These are phyloP conservation scores for Agrotis clavis DNA, from an alignment of 2,888 invertebrate genomes.

Conservation along the genomic window DNA sequence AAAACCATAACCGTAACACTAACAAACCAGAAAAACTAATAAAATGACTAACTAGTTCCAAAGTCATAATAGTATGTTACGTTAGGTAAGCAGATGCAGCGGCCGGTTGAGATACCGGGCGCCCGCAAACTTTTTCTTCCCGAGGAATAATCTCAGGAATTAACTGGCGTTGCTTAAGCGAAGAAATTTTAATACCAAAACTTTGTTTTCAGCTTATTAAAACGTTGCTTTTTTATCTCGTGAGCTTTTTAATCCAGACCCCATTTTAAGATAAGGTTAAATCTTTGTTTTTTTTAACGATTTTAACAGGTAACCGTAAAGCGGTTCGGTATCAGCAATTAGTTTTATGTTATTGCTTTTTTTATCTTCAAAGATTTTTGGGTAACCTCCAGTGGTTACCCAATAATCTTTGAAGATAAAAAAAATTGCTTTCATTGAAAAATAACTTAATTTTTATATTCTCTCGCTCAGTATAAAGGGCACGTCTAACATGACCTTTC, in stretches of 20 bases:
- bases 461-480: neutral
- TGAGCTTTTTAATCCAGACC: slow-evolving; percentile 66
- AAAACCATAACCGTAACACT: slow-evolving; percentile 45
- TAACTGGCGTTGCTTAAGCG: slow-evolving; percentile 74
- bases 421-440: slow-evolving; percentile 4
- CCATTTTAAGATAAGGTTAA: slow-evolving; percentile 64
- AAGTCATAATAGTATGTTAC: slow-evolving; percentile 68
- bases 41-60: slow-evolving; percentile 64
- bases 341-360: slow-evolving; percentile 58
- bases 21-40: slow-evolving; percentile 59
- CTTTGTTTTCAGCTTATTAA: slow-evolving; percentile 78
- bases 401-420: too few relatives aligned
- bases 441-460: neutral
- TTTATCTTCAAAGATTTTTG: slow-evolving; percentile 37
- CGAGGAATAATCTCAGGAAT: slow-evolving; percentile 76
- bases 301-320: slow-evolving; percentile 50
- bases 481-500: neutral
- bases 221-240: slow-evolving; percentile 67
- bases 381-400: too few relatives aligned
- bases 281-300: slow-evolving; percentile 56
- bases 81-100: slow-evolving; percentile 67
- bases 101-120: slow-evolving; percentile 66
- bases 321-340: slow-evolving; percentile 52
- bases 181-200: slow-evolving; percentile 77
- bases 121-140: slow-evolving; percentile 74